Evolutionary conservation across 2,797 vertebrate species (phyloP), one percentile per base, ranked within the genome.

Genomic region (Enteromius fasciolatus): DNA sequence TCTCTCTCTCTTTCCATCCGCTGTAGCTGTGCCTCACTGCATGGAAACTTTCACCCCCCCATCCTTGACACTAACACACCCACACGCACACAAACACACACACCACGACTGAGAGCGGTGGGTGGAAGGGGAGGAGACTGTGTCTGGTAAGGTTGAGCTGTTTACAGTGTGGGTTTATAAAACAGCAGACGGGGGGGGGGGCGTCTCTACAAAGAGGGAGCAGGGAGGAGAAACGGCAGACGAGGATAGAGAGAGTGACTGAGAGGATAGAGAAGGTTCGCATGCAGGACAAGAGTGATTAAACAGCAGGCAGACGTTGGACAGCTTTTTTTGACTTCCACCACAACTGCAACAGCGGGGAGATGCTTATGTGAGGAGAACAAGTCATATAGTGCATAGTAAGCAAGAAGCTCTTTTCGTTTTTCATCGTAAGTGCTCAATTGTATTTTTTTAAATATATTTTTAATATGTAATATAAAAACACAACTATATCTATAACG

Each of bases 101-200:
- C 75, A 36, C 57, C 57, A 66, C 66, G 79, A 81, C 82, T 79
- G 78, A 68, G 76, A 84, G 83, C 77, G n/a, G 82, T 82, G 87
- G 87, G 81, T 70, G 83, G 78, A 79, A 78, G 68, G 83, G 88
- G 87, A 86, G 89, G 89, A 86, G 88, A 76, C 86, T 84, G 69
- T 81, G 79, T 86, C 85, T 86, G 87, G 54, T 86, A 86, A 86
- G 86, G 88, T 81, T 89, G 87, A 89, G 85, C 84, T 86, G 85
- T 88, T 83, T 86, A 88, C 89, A 84, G 89, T 86, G 81, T 86
- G 81, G 86, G 87, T 87, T 89, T 89, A 86, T 83, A 88, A 87
- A 87, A 84, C 81, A 87, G 87, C 86, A 89, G 88, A 88, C 85
- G 41, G 74, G 78, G 41, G 57, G 86, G 81, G 86, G 89, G 86